These are phyloP conservation scores for Etheostoma nigrum DNA, from an alignment of 2,797 vertebrate genomes.

Conservation along the genomic window DNA sequence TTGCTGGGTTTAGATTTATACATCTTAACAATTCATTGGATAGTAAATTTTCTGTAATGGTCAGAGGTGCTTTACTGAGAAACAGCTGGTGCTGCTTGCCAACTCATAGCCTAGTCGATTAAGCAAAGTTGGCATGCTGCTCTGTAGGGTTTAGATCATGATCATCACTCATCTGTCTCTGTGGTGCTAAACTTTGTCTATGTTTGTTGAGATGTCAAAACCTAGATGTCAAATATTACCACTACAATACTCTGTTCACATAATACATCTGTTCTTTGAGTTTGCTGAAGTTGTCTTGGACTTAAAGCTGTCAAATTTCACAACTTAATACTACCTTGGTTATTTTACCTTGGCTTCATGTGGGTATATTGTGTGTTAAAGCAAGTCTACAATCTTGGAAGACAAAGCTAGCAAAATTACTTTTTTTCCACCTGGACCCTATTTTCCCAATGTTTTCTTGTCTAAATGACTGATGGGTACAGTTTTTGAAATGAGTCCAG, in stretches of 20 bases:
- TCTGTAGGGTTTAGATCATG: constrained; percentile 6
- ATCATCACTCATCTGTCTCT: constrained; percentile 2
- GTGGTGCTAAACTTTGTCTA: constrained; percentile 1
- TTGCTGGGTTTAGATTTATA: neutral
- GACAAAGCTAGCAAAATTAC: neutral
- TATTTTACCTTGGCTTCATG: constrained; percentile 4
- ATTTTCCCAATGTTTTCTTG: too few species aligned
- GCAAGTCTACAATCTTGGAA: neutral
- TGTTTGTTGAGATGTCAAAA: constrained; percentile 5
- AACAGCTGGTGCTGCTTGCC: neutral
- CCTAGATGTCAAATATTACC: constrained; percentile 1
- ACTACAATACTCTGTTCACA: neutral
- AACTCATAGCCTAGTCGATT: neutral
- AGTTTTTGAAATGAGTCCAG: too few species aligned
- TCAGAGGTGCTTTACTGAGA: constrained; percentile 4
- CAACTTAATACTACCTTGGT: neutral
- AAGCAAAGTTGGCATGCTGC: neutral
- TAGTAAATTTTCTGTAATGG: neutral
- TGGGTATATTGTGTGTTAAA: constrained; percentile 17
- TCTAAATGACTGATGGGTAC: too few species aligned
- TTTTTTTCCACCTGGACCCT: too few species aligned
- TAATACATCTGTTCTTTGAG: constrained; percentile 12
- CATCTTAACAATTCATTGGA: neutral
- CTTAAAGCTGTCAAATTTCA: constrained; percentile 16
- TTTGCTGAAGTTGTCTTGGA: neutral